Conservation (phyloP, 1,140 invertebrate genomes). For the Cataglyphis hispanica region DNA sequence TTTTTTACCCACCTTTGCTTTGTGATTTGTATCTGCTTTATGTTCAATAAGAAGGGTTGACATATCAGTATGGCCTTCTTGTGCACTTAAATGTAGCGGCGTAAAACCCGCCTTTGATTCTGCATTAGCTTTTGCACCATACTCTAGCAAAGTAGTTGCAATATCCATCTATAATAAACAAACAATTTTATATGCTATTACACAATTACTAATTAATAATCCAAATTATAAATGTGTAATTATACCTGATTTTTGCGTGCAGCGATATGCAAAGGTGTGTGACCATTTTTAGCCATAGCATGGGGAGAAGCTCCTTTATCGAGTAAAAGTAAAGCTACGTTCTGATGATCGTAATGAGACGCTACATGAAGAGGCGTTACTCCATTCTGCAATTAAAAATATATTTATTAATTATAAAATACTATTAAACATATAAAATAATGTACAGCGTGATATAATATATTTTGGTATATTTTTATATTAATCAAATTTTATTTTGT, state of each 20-base stretch:
- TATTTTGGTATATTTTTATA: not conserved
- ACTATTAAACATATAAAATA: not conserved
- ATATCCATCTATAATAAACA: constrained; percentile 90
- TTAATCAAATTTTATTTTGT: constrained; percentile 3
- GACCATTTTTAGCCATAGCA: constrained; percentile 98
- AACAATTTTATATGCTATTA: not conserved
- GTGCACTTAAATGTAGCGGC: constrained; percentile 96
- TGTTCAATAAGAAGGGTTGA: constrained; percentile 95
- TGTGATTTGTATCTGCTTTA: constrained; percentile 94
- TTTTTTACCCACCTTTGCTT: constrained; percentile 90
- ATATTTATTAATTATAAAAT: not conserved
- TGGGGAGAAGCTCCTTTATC: constrained; percentile 98
- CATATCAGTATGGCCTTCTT: constrained; percentile 98
- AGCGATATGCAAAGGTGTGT: constrained; percentile 99
- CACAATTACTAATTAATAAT: not conserved
- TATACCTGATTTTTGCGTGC: constrained; percentile 98
- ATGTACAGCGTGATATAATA: not conserved
- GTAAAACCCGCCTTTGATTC: constrained; percentile 97
- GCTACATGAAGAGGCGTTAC: constrained; percentile 99
- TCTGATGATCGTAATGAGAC: constrained; percentile 98
- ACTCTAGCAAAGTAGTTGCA: constrained; percentile 97
- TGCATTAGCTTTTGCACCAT: constrained; percentile 94
- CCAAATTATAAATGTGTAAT: not conserved
- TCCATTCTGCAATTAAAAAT: constrained; percentile 90
- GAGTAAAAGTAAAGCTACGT: constrained; percentile 95